Evolutionary conservation across 2,113 vertebrate genomes (phyloP), one percentile per base, ranked within the genome.

Genomic region (Burhinus bistriatus): DNA sequence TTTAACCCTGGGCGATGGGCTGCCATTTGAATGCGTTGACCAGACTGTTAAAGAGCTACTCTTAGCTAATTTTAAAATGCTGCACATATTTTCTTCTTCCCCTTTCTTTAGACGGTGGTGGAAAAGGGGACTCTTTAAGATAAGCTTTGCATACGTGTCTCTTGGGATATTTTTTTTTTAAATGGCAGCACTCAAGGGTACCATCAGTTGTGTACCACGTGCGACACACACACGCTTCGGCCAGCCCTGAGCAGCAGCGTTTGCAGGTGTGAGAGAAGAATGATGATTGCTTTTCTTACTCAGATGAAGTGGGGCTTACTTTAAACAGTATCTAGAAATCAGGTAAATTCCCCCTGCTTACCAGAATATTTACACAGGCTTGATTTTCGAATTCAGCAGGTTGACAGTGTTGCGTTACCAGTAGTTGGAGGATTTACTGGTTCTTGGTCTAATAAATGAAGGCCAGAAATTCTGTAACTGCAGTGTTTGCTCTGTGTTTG

Each of bases 191-290:
- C 32, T 45, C 6, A 0, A 3, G 55, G 81, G 83, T n/a, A 2
- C 34, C 36, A 0, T 15, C 16, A 2, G 66, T 4, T 9, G 26
- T 11, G 2, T 1, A 1, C 64, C 40, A 2, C 0, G 8, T 16
- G 86, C 2, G 68, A 0, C 34, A 4, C n/a, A 1, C 42, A 4
- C 44, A 44, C n/a, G n/a, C 49, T 23, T 6, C 2, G 42, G 42
- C 5, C 75, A 79, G 83, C 89, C 76, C 15, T 7, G 8, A 36
- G 90, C 95, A 20, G 69, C 64, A 17, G 59, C 6, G 3, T 9
- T 4, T 6, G 82, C 18, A 18, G 86, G 62, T 2, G 25, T 11
- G 65, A 49, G 29, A n/a, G 70, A 9, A 72, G 62, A 23, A 11
- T 0, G 25, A 3, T 0, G 11, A 25, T 26, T 5, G 32, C 34